phyloP scores from a whole-genome alignment of 2,797 vertebrate species.

The Artibeus lituratus region DNA sequence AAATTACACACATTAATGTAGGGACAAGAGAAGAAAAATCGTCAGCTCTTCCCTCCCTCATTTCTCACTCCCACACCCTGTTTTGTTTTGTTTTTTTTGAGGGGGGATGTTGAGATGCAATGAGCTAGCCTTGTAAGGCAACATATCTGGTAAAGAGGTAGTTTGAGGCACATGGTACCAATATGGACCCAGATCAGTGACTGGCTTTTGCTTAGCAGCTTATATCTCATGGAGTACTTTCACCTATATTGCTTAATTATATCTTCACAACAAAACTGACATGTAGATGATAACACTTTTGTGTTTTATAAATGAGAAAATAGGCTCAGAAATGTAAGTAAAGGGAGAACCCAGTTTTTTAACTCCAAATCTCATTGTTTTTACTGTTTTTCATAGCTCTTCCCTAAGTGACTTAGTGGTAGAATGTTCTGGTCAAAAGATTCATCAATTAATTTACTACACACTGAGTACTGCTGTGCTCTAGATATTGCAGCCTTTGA shows the following conservation, averaged over 20 bases:
- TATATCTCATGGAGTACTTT: background rate
- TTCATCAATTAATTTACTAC: background rate
- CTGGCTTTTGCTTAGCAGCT: background rate
- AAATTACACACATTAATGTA: background rate
- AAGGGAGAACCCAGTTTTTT: background rate
- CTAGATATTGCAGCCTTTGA: background rate
- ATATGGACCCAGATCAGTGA: background rate
- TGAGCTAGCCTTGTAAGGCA: background rate
- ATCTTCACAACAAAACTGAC: background rate
- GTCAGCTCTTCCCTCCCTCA: background rate
- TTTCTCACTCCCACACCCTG: no score
- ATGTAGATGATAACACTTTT: background rate
- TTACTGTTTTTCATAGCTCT: background rate
- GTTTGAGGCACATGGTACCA: background rate
- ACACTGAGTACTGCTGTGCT: background rate
- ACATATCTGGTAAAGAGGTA: background rate
- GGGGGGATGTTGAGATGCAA: background rate
- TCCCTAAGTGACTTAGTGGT: background rate
- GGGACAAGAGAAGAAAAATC: background rate
- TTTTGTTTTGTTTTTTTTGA: background rate
- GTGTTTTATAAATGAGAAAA: constrained; percentile 5
- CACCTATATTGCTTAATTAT: background rate
- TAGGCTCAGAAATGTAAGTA: background rate
- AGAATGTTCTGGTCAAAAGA: background rate
- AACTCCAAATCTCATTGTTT: background rate